Conservation (phyloP, 2,797 vertebrate genomes). For the Molothrus aeneus region DNA sequence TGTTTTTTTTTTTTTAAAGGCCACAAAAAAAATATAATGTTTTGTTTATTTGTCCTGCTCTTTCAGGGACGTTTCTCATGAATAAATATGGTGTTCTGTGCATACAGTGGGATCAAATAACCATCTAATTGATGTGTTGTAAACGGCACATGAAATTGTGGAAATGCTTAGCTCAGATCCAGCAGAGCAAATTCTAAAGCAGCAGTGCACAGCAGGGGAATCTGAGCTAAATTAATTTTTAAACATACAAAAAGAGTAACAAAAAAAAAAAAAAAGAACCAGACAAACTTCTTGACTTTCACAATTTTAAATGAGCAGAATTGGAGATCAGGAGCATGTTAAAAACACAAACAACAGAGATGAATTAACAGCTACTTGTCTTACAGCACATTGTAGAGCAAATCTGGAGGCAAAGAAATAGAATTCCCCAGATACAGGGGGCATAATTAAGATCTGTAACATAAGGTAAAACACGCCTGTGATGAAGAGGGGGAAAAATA, state of each 20-base stretch:
- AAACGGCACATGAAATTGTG: not conserved
- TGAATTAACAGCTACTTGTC: not conserved
- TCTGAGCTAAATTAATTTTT: not conserved
- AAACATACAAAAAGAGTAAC: not conserved
- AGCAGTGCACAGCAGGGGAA: not conserved
- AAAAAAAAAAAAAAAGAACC: not conserved
- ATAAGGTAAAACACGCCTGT: not conserved
- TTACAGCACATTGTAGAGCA: not conserved
- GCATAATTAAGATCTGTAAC: not conserved
- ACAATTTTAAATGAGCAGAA: not conserved
- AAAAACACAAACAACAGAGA: not conserved
- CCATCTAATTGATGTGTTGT: not conserved
- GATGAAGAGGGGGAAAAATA: not conserved
- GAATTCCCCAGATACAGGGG: not conserved
- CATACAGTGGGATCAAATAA: not conserved
- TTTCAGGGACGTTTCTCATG: not conserved
- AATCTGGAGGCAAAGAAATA: not conserved
- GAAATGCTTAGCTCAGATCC: constrained; percentile 6
- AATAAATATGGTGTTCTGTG: not conserved
- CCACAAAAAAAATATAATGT: not conserved
- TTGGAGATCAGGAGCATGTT: not conserved
- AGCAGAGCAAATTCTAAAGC: constrained; percentile 5
- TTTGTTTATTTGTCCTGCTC: not conserved
- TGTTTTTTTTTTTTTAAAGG: not conserved
- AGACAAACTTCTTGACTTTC: not conserved